Conservation (phyloP, 2,888 invertebrate genomes). For the Synergus gifuensis region DNA sequence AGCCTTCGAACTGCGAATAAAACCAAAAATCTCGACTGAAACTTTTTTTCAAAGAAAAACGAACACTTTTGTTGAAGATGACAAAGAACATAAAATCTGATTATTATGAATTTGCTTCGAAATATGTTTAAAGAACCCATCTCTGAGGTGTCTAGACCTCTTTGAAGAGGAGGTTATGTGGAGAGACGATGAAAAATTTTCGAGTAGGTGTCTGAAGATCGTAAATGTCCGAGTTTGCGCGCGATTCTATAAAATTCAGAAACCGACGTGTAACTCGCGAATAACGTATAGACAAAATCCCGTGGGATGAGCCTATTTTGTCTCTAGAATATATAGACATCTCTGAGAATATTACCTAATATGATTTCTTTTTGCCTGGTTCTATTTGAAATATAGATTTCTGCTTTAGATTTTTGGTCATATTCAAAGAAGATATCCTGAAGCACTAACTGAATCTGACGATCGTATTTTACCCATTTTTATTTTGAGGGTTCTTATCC, state of each 20-base stretch:
- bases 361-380: not conserved
- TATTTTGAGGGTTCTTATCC: not conserved
- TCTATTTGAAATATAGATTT: not conserved
- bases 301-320: constrained; percentile 42
- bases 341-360: not conserved
- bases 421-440: not conserved
- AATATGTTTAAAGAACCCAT: constrained; percentile 18
- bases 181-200: constrained; percentile 35
- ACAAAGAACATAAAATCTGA: constrained; percentile 25
- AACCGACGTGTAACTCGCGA: constrained; percentile 55
- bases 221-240: constrained; percentile 64
- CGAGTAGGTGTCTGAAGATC: constrained; percentile 68
- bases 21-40: not conserved
- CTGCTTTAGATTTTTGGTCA: too few species aligned
- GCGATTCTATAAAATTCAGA: constrained; percentile 66
- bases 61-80: constrained; percentile 3
- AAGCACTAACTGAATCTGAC: not conserved
- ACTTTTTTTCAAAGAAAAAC: not conserved
- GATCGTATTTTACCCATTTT: not conserved
- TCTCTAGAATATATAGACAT: not conserved
- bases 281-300: constrained; percentile 30
- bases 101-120: constrained; percentile 17
- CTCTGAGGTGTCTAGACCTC: constrained; percentile 37
- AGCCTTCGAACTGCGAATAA: not conserved
- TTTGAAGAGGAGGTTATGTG: constrained; percentile 16